phyloP scores from a whole-genome alignment of 2,113 vertebrate species.

The Ranitomeya variabilis region DNA sequence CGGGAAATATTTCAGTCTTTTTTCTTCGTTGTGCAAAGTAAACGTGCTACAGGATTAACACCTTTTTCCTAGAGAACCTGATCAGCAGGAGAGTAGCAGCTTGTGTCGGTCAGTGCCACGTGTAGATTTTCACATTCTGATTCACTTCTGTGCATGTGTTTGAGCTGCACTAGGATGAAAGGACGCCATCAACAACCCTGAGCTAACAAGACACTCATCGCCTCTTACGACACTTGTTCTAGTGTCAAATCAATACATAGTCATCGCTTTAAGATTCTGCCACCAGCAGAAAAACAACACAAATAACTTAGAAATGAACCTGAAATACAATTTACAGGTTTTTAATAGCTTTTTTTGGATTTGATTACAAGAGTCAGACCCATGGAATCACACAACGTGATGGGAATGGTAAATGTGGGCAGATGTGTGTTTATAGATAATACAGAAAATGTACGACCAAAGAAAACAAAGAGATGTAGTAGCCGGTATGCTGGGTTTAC shows the following conservation, averaged over 20 bases:
- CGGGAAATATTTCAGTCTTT: not conserved
- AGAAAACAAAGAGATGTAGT: not conserved
- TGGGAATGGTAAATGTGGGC: not conserved
- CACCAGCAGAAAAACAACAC: conserved; percentile 41
- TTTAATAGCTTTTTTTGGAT: conserved; percentile 15
- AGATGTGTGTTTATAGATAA: conserved; percentile 9
- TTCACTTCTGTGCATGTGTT: not conserved
- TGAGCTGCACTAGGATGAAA: not conserved
- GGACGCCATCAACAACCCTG: not conserved
- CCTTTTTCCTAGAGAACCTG: not conserved
- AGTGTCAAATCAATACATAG: conserved; percentile 54
- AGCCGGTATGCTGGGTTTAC: too few relatives aligned
- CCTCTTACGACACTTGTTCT: conserved; percentile 41
- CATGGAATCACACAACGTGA: conserved; percentile 32
- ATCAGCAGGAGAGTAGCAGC: not conserved
- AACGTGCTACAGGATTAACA: conserved; percentile 4
- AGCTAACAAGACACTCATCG: conserved; percentile 13
- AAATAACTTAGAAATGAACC: conserved; percentile 57
- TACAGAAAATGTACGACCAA: not conserved
- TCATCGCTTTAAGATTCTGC: conserved; percentile 42
- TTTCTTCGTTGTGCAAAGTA: not conserved
- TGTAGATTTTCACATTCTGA: not conserved
- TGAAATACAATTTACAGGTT: conserved; percentile 55
- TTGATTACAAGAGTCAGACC: conserved; percentile 46
- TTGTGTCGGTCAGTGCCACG: not conserved